Evolutionary conservation across 1,140 invertebrate genomes (phyloP).

Genomic region (Wiebesia pumilae): DNA sequence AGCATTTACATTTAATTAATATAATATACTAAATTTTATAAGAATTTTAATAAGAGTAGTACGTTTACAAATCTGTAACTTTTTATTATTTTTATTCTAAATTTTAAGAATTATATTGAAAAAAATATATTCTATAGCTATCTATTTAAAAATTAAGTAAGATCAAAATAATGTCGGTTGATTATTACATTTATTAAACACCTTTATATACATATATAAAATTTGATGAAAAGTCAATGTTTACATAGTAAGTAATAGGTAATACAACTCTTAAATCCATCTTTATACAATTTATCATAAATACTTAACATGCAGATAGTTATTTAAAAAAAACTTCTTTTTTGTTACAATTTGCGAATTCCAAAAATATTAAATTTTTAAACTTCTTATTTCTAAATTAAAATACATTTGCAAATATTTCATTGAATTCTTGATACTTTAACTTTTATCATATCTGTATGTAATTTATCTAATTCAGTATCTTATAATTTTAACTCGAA

Average conservation of each 20-base stretch:
- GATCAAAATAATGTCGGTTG: background rate
- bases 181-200: constrained; percentile 13
- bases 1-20: too few relatives aligned
- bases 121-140: too few relatives aligned
- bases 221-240: constrained; percentile 3
- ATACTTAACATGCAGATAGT: background rate
- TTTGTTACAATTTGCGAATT: background rate
- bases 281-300: background rate
- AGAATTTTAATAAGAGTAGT: too few relatives aligned
- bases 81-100: too few relatives aligned
- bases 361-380: background rate
- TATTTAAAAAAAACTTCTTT: background rate
- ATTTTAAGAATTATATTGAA: too few relatives aligned
- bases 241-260: background rate
- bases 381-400: too few relatives aligned
- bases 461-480: background rate
- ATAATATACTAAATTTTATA: too few relatives aligned
- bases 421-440: too few relatives aligned
- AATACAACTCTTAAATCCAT: background rate
- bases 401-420: too few relatives aligned
- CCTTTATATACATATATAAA: background rate
- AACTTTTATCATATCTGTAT: background rate
- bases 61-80: too few relatives aligned
- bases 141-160: background rate
- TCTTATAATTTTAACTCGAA: background rate